Base-by-base conservation (phyloP, 2,113 vertebrate species). In the Platichthys stellatus region DNA sequence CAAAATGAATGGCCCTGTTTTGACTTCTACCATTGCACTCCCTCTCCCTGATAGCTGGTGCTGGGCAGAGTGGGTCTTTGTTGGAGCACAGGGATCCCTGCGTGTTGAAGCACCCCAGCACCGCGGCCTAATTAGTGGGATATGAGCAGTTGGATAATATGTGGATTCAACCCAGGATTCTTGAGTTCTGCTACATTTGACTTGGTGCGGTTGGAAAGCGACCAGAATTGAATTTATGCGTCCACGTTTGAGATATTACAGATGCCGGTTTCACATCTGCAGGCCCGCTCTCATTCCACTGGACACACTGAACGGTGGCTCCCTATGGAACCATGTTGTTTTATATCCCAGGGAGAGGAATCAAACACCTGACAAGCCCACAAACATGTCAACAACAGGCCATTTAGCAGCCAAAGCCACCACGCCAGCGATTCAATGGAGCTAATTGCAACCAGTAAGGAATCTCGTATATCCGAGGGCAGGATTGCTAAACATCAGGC, bases 1-100 rank as follows among this genome's bases (percentile, higher is more conserved):
- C 94, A 96, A 97, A 97, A 97, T 96, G 95, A 98, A 96, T 96
- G 94, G 95, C 93, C 92, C 93, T 95, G 90, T 94, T 95, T 95
- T 94, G 93, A 94, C 94, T 95, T 92, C 94, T 96, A 95, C 94
- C 93, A 94, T 95, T 95, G 95, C 93, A 93, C 93, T 90, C 81
- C 90, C 85, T 87, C 88, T 89, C 85, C 80, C 75, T 87, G 92
- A 95, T 94, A 94, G 93, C 89, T 88, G 90, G 89, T 87, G 88
- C 80, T 81, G 91, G 87, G 86, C 91, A 86, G 92, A 92, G 88
- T 67, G 80, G 78, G 90, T 90, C 93, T 93, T 85, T 92, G 88
- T 93, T 77, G 74, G 81, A 78, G 49, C 87, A 84, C 86, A 74
- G 81, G 91, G 87, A 94, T 70, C 90, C 82, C 80, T 90, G 92